phyloP scores from a whole-genome alignment of 2,888 invertebrate species.

The Tipula unca region DNA sequence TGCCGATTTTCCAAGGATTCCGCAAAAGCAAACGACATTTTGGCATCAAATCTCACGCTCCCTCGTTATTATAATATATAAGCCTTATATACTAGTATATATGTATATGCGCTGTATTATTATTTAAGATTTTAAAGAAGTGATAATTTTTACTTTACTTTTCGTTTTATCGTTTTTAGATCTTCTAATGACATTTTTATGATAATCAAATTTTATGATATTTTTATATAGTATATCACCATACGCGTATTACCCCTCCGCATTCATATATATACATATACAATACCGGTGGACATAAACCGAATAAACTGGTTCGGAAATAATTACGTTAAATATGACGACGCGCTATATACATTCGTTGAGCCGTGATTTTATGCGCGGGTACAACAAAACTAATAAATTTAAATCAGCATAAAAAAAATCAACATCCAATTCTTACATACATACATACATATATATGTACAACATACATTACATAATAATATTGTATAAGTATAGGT shows the following conservation, averaged over 20 bases:
- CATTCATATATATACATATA: not conserved
- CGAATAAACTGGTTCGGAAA: not conserved
- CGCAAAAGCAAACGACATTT: not conserved
- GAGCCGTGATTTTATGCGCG: not conserved
- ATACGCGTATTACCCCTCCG: too few relatives aligned
- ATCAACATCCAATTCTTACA: too few relatives aligned
- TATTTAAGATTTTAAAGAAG: not conserved
- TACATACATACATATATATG: not conserved
- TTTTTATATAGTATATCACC: not conserved
- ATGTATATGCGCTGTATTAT: not conserved
- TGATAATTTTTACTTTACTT: conserved; percentile 14
- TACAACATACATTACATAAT: not conserved
- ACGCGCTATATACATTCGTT: not conserved
- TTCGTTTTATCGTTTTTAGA: conserved; percentile 22
- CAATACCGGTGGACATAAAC: not conserved
- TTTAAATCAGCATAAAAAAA: not conserved
- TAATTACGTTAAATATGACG: not conserved
- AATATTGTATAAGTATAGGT: not conserved
- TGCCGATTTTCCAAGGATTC: not conserved
- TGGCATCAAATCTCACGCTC: not conserved
- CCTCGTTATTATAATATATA: not conserved
- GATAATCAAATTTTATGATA: conserved; percentile 21
- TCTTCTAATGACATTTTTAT: conserved; percentile 24
- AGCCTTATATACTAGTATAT: not conserved
- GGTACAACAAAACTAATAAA: not conserved